Conservation (phyloP, 2,888 invertebrate species). For the Argyra leucocephala region DNA sequence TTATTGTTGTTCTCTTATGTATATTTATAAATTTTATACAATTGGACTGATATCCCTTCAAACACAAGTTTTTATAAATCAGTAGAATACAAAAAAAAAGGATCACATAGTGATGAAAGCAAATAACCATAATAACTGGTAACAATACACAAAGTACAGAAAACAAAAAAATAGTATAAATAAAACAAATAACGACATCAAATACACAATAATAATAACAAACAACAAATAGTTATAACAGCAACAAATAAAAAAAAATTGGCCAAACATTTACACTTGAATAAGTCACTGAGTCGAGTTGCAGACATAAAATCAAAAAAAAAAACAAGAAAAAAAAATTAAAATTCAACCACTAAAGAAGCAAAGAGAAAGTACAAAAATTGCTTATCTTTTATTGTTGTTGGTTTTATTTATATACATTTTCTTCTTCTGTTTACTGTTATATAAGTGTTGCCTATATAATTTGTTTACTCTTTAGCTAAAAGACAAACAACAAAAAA, state of each 20-base stretch:
- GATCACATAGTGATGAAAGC: no score
- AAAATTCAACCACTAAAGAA: neutral
- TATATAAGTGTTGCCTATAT: no score
- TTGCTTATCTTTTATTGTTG: neutral
- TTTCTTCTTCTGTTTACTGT: no score
- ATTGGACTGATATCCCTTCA: neutral
- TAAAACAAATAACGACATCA: neutral
- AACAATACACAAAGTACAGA: no score
- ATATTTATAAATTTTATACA: neutral
- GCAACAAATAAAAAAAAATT: neutral
- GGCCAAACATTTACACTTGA: neutral
- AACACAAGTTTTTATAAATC: no score
- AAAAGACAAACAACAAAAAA: no score
- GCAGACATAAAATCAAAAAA: neutral
- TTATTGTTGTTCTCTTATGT: neutral
- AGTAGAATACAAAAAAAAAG: no score
- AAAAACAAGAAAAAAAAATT: neutral
- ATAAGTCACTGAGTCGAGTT: neutral
- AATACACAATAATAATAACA: neutral
- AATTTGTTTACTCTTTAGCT: no score
- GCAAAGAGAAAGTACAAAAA: neutral
- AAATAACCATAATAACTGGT: no score
- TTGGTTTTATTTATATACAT: neutral
- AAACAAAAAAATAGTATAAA: no score
- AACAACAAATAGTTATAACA: neutral